Evolutionary conservation across 2,888 invertebrate genomes (phyloP).

Genomic region (Tinea semifulvella): DNA sequence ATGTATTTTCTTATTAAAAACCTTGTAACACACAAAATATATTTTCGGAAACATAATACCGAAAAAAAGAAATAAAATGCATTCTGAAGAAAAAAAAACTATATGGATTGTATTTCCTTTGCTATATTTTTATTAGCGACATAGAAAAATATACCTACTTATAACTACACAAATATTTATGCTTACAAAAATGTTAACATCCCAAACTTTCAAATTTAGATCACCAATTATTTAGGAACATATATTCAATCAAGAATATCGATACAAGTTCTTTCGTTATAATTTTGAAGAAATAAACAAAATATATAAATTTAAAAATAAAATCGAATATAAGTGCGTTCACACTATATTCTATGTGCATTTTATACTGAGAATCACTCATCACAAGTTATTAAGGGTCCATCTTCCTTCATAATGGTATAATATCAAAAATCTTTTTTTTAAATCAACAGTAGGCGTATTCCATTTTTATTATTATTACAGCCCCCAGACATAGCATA

Average conservation of each 20-base stretch:
- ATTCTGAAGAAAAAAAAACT: background rate
- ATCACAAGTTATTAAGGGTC: background rate
- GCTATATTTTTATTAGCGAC: background rate
- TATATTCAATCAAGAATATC: background rate
- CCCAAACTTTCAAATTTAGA: constrained; percentile 8
- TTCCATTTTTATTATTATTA: too few species aligned
- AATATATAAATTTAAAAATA: constrained; percentile 2
- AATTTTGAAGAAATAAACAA: constrained; percentile 1
- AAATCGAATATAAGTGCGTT: background rate
- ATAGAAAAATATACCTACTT: constrained; percentile 59
- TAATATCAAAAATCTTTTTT: too few species aligned
- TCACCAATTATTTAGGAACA: constrained; percentile 9
- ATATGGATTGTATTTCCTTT: background rate
- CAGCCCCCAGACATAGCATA: too few species aligned
- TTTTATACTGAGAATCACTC: constrained; percentile 7
- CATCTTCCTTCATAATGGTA: too few species aligned
- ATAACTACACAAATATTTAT: constrained; percentile 30
- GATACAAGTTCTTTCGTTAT: background rate
- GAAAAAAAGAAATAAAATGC: background rate
- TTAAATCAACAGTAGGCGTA: too few species aligned
- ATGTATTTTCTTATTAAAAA: constrained; percentile 38
- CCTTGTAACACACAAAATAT: constrained; percentile 39
- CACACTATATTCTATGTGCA: too few species aligned
- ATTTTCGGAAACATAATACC: background rate
- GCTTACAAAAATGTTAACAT: constrained; percentile 1